phyloP scores from a whole-genome alignment of 1,140 invertebrate species.

The Drosophila eugracilis region DNA sequence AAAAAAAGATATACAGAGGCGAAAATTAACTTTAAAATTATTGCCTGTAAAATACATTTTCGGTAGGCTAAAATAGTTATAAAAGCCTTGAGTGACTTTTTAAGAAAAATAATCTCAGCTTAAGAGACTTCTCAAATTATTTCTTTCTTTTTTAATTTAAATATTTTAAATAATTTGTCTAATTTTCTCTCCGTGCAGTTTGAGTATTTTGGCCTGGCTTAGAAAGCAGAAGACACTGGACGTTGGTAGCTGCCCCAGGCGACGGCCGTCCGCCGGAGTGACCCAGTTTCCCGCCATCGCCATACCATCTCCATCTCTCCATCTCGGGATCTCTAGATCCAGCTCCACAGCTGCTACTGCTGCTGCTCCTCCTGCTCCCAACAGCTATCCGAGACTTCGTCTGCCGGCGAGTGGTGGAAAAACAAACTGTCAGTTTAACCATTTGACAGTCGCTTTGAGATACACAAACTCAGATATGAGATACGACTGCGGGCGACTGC shows the following conservation, averaged over 20 bases:
- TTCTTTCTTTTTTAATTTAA: too few species aligned
- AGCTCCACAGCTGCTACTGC: constrained; percentile 4
- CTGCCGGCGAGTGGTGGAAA: constrained; percentile 35
- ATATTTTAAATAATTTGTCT: not conserved
- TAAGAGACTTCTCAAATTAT: too few species aligned
- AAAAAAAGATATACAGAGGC: constrained; percentile 9
- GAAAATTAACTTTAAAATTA: not conserved
- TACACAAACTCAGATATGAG: constrained; percentile 78
- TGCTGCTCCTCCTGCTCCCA: constrained; percentile 14
- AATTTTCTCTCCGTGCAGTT: constrained; percentile 7
- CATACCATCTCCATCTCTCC: constrained; percentile 31
- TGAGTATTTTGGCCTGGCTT: constrained; percentile 41
- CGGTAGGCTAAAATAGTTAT: too few species aligned
- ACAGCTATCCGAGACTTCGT: constrained; percentile 6
- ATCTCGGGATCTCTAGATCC: constrained; percentile 33
- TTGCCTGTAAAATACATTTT: too few species aligned
- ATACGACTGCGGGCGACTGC: constrained; percentile 51
- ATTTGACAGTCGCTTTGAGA: constrained; percentile 82
- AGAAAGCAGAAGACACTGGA: constrained; percentile 72
- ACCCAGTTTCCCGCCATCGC: constrained; percentile 62
- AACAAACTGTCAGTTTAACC: constrained; percentile 79
- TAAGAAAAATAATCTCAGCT: too few species aligned
- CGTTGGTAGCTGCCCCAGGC: constrained; percentile 37
- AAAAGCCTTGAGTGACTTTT: too few species aligned
- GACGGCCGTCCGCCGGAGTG: constrained; percentile 47